Evolutionary conservation across 2,888 invertebrate genomes (phyloP), one percentile per base, ranked within the genome.

Genomic region (Amaurobius ferox): DNA sequence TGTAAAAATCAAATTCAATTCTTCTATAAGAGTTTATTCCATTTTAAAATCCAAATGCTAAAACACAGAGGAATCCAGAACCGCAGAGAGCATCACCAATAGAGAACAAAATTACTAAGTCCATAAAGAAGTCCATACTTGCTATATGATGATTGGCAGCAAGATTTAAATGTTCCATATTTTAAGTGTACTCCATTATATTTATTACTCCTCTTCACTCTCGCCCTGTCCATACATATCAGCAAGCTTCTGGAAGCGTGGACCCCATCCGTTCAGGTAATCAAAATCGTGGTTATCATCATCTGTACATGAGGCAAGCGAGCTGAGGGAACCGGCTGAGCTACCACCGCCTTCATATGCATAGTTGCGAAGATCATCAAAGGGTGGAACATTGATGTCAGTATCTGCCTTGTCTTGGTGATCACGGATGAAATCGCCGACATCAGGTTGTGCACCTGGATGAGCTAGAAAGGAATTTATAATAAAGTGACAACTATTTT

Each of bases 281-380:
- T 97, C 97, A 93, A 98, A 98, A 91, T 97, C 96, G 89, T 97
- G 93, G 92, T 97, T 97, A 87, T 96, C 96, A 90, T 97, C 97
- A 91, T 96, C 97, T 87, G 96, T 96, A 90, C 95, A 95, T 94
- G 97, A 97, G 88, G 97, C 97, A 89, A 97, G 93, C 64, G 97
- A 97, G 73, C 98, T 98, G 28, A 98, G 93, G 11, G 97, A 97
- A 89, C 98, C 98, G 89, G 96, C 96, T 19, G 95, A 95, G 91
- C 97, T 97, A 89, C 97, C 97, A 91, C 97, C 97, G 66, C 98
- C 98, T 92, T 99, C 99, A 91, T 98, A 99, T 79, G 97, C 98
- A 92, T 98, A 99, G 92, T 99, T 97, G 85, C 98, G 94, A 26
- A 99, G 96, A 92, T 98, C 98, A 91, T 99, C 99, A 91, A 96